Percentiles rank a stretch among this genome's conserved stretches.
These are phyloP conservation scores for Erpobdella octoculata DNA, from an alignment of 2,888 invertebrate species.

Conservation along the genomic window DNA sequence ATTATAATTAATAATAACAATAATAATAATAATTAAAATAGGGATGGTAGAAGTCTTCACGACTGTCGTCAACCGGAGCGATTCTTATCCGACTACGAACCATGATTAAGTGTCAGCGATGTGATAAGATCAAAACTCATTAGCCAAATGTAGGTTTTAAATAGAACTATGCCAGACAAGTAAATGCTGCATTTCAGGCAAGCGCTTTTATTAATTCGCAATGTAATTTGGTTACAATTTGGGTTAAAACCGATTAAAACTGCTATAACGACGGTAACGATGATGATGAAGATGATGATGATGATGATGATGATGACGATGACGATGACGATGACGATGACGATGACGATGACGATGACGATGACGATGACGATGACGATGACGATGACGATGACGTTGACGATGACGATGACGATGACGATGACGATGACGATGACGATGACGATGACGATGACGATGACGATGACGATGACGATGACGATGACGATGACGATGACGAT, in stretches of 20 bases:
- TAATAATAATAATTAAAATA: too few relatives aligned
- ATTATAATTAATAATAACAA: too few relatives aligned
- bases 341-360: slow-evolving; percentile 19
- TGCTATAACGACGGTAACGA: slow-evolving; percentile 7
- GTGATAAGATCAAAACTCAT: too few relatives aligned
- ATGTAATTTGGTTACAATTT: too few relatives aligned
- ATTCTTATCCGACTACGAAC: too few relatives aligned
- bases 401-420: slow-evolving; percentile 16
- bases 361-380: slow-evolving; percentile 21
- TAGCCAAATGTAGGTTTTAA: too few relatives aligned
- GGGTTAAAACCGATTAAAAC: slow-evolving; percentile 7
- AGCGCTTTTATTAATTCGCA: too few relatives aligned
- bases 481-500: slow-evolving; percentile 14
- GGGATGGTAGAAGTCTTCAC: too few relatives aligned
- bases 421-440: slow-evolving; percentile 16
- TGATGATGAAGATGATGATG: slow-evolving; percentile 26
- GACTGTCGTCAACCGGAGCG: too few relatives aligned
- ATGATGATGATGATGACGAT: slow-evolving; percentile 25
- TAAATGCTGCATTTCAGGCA: too few relatives aligned
- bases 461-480: slow-evolving; percentile 16
- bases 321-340: slow-evolving; percentile 16
- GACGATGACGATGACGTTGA: slow-evolving; percentile 16
- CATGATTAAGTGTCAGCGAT: too few relatives aligned
- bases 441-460: slow-evolving; percentile 17
- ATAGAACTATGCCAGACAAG: too few relatives aligned